Conservation (phyloP, 2,113 vertebrate genomes). For the Erythrocebus patas region DNA sequence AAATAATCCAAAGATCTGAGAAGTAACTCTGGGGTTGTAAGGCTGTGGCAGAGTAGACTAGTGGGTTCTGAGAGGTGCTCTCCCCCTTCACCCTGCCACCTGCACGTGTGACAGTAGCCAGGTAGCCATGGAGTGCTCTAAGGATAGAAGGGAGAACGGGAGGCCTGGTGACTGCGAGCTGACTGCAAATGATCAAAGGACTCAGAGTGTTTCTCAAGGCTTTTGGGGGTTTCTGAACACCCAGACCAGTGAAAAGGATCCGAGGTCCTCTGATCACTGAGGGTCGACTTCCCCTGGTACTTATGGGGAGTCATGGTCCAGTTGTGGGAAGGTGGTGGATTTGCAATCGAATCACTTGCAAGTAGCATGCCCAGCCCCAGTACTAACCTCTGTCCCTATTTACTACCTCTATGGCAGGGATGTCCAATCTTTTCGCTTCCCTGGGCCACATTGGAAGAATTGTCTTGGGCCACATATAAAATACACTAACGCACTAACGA, state of each 20-base stretch:
- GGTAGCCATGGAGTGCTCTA: rapidly evolving
- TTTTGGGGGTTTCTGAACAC: neutral
- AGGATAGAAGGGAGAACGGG: too few relatives aligned
- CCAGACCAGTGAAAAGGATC: neutral
- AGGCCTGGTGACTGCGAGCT: neutral
- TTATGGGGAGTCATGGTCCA: rapidly evolving
- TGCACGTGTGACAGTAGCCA: neutral
- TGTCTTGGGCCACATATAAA: too few relatives aligned
- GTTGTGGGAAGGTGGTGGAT: neutral
- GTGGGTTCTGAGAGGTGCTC: neutral
- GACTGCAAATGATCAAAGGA: neutral
- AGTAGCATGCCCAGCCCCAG: neutral
- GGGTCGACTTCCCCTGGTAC: neutral
- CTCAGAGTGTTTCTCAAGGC: neutral
- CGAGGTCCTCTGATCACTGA: neutral
- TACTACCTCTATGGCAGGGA: neutral
- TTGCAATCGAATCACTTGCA: neutral
- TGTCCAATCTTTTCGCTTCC: too few relatives aligned
- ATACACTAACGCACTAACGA: too few relatives aligned
- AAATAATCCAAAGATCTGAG: neutral
- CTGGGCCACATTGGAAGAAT: too few relatives aligned
- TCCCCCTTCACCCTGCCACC: neutral
- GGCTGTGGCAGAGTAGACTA: rapidly evolving
- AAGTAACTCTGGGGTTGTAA: rapidly evolving
- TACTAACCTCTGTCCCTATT: neutral